Base-by-base conservation (phyloP, 2,888 invertebrate genomes). In the Drosophila meridiana region DNA sequence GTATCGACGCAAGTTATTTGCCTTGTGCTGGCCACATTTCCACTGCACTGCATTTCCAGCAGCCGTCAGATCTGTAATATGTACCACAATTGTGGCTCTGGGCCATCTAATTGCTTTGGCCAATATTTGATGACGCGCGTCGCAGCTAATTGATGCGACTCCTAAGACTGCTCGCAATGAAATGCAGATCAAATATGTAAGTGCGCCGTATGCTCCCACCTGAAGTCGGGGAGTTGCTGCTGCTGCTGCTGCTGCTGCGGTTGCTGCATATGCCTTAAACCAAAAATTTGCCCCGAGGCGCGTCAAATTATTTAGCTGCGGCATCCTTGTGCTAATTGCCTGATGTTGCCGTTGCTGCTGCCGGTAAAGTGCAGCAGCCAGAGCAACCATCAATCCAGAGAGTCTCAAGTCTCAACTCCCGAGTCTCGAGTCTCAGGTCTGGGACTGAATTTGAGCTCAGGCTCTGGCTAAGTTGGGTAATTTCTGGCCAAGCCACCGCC, bases 261-360 rank as follows among this genome's bases (percentile, higher is more conserved):
- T 26, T 20, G 13, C 8, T 38, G 36, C 53, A 38, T 20, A 38
- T 47, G 67, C 67, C 65, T 58, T 20, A 50, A 68, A 73, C 61
- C 65, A 74, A 74, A 74, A 65, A 61, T 55, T 61, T 55, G 68
- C 73, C 88, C 74, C 43, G 61, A 63, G 81, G 85, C 77, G 73
- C 76, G 79, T 79, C 83, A 87, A 87, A 87, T 87, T 89, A 87
- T 82, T 88, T 87, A 82, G 89, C 78, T 81, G 88, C 83, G 88
- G 89, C 85, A 87, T 87, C 89, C 87, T 87, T 89, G 89, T 84
- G 89, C 87, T 87, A 87, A 87, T 87, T 87, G 87, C 87, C 78
- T 74, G 68, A 43, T 38, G 57, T 57, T 53, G 70, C 50, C 55
- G 53, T 34, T 68, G 68, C 67, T 40, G 62, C 61, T 73, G 83